Conservation (phyloP, 1,140 invertebrate species). For the Globodera rostochiensis region DNA sequence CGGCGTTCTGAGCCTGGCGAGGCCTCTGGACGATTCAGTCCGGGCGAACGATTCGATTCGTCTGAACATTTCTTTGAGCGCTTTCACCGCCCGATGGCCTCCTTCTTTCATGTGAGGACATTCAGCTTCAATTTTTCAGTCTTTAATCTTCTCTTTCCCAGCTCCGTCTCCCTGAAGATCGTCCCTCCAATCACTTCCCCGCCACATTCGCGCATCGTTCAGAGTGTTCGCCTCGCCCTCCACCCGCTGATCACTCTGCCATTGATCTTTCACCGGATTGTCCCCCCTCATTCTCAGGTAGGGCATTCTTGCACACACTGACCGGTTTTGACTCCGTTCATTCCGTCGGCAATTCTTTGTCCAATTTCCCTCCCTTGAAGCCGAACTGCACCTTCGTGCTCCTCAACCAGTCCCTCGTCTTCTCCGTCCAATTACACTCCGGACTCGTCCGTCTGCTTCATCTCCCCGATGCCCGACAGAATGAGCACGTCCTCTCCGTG, state of each 20-base stretch:
- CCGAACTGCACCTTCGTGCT: not conserved
- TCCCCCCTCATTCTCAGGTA: not conserved
- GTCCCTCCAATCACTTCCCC: not conserved
- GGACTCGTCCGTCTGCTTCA: not conserved
- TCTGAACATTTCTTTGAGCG: not conserved
- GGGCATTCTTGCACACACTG: not conserved
- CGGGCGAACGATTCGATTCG: not conserved
- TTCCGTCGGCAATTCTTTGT: too few species aligned
- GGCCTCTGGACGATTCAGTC: slow-evolving; percentile 1
- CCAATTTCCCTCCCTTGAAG: not conserved
- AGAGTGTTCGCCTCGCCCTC: not conserved
- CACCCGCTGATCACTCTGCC: not conserved
- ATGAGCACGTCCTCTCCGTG: not conserved
- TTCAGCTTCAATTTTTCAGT: not conserved
- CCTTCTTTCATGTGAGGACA: not conserved
- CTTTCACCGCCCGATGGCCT: not conserved
- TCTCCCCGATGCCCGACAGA: not conserved
- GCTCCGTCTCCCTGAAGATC: not conserved
- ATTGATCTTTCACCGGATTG: not conserved
- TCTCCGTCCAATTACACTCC: not conserved
- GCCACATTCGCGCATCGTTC: not conserved
- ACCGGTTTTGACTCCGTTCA: too few species aligned
- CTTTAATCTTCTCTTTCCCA: not conserved
- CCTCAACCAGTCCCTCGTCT: not conserved
- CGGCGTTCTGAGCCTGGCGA: slow-evolving; percentile 4